Percentiles rank a stretch among this genome's conserved stretches.
These are phyloP conservation scores for Orgyia antiqua DNA, from an alignment of 2,888 invertebrate species.

Conservation along the genomic window DNA sequence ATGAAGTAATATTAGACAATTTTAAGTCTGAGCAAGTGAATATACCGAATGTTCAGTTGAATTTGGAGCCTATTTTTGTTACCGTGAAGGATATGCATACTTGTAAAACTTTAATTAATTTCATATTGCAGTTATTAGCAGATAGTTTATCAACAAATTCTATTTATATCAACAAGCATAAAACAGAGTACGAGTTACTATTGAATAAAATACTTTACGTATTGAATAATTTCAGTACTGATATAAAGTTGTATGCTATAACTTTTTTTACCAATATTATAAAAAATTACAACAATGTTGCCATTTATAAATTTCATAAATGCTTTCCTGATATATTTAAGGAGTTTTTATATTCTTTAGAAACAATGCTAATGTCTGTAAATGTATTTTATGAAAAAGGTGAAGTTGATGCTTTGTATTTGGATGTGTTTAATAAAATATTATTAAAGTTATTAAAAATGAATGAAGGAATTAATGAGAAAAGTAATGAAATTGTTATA, in stretches of 20 bases:
- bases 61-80: slow-evolving; percentile 62
- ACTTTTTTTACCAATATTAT: slow-evolving; percentile 54
- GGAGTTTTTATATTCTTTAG: slow-evolving; percentile 39
- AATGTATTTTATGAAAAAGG: slow-evolving; percentile 49
- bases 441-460: slow-evolving; percentile 36
- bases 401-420: slow-evolving; percentile 37
- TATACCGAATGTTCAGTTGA: slow-evolving; percentile 52
- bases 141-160: slow-evolving; percentile 54
- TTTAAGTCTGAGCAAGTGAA: slow-evolving; percentile 62
- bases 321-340: slow-evolving; percentile 39
- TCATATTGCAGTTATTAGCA: slow-evolving; percentile 51
- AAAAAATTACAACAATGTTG: slow-evolving; percentile 40
- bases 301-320: slow-evolving; percentile 37
- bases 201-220: slow-evolving; percentile 43
- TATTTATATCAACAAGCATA: slow-evolving; percentile 36
- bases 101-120: slow-evolving; percentile 50
- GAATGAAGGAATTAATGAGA: slow-evolving; percentile 19
- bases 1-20: slow-evolving; percentile 47
- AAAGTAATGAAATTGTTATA: slow-evolving; percentile 29
- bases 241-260: slow-evolving; percentile 50
- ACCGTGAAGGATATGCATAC: slow-evolving; percentile 45
- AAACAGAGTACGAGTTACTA: slow-evolving; percentile 30
- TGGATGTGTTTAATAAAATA: slow-evolving; percentile 42
- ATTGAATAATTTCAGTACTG: slow-evolving; percentile 51
- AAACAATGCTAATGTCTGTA: slow-evolving; percentile 43